Evolutionary conservation across 2,888 invertebrate genomes (phyloP), one percentile per base, ranked within the genome.

Genomic region (Anoplius nigerrimus): DNA sequence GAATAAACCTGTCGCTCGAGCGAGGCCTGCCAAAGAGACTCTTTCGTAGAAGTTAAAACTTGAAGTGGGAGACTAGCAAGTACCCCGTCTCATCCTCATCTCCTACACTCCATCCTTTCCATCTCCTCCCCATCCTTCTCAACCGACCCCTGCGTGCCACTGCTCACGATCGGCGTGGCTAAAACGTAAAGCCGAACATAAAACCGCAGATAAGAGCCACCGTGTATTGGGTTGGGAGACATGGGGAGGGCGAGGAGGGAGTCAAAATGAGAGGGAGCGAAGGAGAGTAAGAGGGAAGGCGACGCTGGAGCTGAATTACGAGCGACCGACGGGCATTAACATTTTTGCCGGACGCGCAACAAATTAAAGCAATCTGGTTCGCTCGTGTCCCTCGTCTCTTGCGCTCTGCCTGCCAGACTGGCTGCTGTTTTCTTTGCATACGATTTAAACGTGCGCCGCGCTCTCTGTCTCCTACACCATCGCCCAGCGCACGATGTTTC

Each of bases 361-460:
- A 86, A 86, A 86, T 86, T 86, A 86, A 86, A 83, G 80, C 85
- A 85, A 86, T 86, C 83, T 86, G 82, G 83, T 84, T 81, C 82
- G 80, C 74, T 75, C 79, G 74, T 79, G 74, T 74, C 78, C 71
- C 69, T 76, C 77, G 78, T 73, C 72, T 66, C 68, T 63, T 69
- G 66, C 71, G 66, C 75, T 55, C 69, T 67, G 45, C 63, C 60
- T 64, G 24, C 27, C 52, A 20, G 42, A 46, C 46, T 53, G 11
- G 34, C 22, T 21, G 46, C 22, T 48, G 18, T 13, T 62, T 46
- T 51, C 64, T 69, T 62, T 63, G 75, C 75, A 72, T 70, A 69
- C 76, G 75, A 75, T 72, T 76, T 69, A 75, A 69, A 64, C 64
- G 71, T 62, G 74, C 67, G 57, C 66, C 66, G 63, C 62, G 69